phyloP scores from a whole-genome alignment of 92 coral and sea anemone species.

The Ricordea florida region DNA sequence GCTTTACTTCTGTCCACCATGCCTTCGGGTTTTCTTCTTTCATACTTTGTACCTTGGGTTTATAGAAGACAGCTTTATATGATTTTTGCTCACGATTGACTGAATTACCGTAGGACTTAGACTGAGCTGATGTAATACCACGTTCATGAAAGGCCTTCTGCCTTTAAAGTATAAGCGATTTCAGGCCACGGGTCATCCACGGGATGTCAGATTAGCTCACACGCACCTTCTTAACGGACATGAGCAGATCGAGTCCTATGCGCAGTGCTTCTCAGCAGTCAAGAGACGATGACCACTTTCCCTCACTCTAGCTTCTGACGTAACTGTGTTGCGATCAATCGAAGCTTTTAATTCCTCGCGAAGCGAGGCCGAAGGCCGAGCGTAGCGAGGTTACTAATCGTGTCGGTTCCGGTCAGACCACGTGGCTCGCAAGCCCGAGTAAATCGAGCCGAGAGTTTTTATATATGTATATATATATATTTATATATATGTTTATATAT shows the following conservation, averaged over 20 bases:
- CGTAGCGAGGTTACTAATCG: too few species aligned
- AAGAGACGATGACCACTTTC: conserved; percentile 18
- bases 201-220: conserved; percentile 40
- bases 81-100: conserved; percentile 44
- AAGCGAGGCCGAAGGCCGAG: conserved; percentile 36
- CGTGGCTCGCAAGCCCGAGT: too few species aligned
- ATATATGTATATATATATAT: too few species aligned
- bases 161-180: conserved; percentile 46
- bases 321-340: conserved; percentile 34
- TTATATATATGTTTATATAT: too few species aligned
- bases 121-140: conserved; percentile 35
- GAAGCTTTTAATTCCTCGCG: too few species aligned
- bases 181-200: conserved; percentile 47
- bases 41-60: conserved; percentile 32
- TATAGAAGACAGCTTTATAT: conserved; percentile 23
- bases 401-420: too few species aligned
- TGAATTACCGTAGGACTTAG: conserved; percentile 38
- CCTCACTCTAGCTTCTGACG: conserved; percentile 1
- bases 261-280: conserved; percentile 34
- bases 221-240: conserved; percentile 39
- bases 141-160: conserved; percentile 47
- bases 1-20: conserved; percentile 46
- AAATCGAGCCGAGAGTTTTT: too few species aligned
- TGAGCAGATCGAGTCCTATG: conserved; percentile 34
- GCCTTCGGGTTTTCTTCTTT: conserved; percentile 33